A percentile compares a stretch with the other conserved stretches of the same genome.
phyloP scores from a whole-genome alignment of 2,113 vertebrate species.

The Motacilla tschutschensis region DNA sequence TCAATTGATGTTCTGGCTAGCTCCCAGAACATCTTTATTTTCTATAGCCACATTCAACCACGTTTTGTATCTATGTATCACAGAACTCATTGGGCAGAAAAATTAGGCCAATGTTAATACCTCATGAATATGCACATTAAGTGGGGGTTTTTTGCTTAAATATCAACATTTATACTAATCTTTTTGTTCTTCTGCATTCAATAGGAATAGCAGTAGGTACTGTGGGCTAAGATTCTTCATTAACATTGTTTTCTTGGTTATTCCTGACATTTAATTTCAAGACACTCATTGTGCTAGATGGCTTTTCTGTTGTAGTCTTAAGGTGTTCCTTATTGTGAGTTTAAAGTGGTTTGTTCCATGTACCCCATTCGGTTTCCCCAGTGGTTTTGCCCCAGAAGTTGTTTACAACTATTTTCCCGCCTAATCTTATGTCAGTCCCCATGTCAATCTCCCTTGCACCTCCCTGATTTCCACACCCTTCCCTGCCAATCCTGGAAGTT shows the following conservation, averaged over 20 bases:
- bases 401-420: no score
- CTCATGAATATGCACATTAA: conserved; percentile 1
- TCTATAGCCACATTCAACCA: background rate
- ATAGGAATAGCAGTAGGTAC: background rate
- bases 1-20: conserved; percentile 6
- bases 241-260: background rate
- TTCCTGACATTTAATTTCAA: background rate
- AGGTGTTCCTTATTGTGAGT: no score
- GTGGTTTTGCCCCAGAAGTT: no score
- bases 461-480: no score
- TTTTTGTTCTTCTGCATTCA: background rate
- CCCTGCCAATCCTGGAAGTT: no score
- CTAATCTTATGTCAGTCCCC: no score
- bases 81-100: conserved; percentile 14
- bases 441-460: no score
- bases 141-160: conserved; percentile 2
- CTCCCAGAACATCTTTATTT: conserved; percentile 25
- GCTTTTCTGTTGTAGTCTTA: no score
- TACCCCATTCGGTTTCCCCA: no score
- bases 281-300: background rate
- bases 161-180: background rate
- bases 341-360: no score
- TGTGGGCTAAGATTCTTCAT: background rate
- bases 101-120: background rate
- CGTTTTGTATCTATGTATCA: conserved; percentile 27